Conservation (phyloP, 2,797 vertebrate genomes). For the Myotis planiceps region DNA sequence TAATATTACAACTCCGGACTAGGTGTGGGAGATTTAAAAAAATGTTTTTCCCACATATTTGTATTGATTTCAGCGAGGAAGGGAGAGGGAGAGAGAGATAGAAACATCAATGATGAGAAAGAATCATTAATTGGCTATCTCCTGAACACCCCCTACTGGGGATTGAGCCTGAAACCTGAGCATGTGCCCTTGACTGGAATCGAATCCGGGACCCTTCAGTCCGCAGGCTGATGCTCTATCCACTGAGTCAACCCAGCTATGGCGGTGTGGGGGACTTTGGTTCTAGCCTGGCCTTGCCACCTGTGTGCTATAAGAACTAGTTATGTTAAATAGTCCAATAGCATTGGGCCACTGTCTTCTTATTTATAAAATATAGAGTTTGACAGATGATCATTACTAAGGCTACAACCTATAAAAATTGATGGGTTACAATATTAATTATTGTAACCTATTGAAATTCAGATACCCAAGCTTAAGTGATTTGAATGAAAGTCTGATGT, state of each 20-base stretch:
- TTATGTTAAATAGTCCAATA: background rate
- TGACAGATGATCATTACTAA: background rate
- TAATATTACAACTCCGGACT: background rate
- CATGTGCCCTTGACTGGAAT: no score
- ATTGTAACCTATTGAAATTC: slow-evolving; percentile 1
- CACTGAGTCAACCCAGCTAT: no score
- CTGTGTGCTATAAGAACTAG: background rate
- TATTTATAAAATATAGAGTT: background rate
- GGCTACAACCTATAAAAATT: background rate
- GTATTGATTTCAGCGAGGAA: no score
- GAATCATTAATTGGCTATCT: no score
- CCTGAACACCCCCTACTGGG: no score
- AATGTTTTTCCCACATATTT: no score
- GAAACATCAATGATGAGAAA: no score
- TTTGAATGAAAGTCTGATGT: slow-evolving; percentile 8
- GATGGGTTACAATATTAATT: slow-evolving; percentile 1
- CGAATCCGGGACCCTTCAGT: no score
- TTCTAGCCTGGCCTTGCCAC: background rate
- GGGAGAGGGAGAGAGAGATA: no score
- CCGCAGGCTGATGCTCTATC: no score
- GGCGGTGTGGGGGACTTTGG: background rate
- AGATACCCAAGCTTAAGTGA: background rate
- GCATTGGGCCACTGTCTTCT: background rate
- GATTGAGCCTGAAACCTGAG: no score
- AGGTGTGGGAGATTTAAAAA: background rate